A percentile compares a stretch with the other conserved stretches of the same genome.
These are phyloP conservation scores for Hydrotaea cyrtoneurina DNA, from an alignment of 2,888 invertebrate species.

Conservation along the genomic window DNA sequence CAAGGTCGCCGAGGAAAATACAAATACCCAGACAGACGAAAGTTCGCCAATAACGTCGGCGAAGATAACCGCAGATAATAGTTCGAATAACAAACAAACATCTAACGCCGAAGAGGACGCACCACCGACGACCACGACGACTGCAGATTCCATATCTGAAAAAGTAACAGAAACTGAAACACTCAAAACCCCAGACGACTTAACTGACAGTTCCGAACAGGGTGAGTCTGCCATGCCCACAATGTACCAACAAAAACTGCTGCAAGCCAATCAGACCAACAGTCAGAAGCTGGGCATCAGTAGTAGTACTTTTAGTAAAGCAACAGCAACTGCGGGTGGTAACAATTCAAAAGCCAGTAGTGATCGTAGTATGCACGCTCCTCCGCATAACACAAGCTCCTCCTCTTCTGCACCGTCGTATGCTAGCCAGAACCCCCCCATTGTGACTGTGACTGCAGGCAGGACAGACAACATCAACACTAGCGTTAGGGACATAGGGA, in stretches of 20 bases:
- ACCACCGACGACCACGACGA: neutral
- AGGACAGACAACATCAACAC: conserved; percentile 54
- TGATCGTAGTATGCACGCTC: conserved; percentile 71
- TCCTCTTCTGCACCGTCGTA: conserved; percentile 12
- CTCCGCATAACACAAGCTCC: conserved; percentile 69
- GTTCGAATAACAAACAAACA: conserved; percentile 38
- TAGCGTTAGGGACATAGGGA: conserved; percentile 31
- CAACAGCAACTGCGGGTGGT: neutral
- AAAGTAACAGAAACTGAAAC: conserved; percentile 33
- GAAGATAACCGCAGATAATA: conserved; percentile 4
- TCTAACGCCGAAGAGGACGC: conserved; percentile 30
- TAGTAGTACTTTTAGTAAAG: conserved; percentile 60
- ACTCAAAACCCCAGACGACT: conserved; percentile 36
- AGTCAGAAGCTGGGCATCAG: conserved; percentile 49
- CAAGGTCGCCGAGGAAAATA: neutral
- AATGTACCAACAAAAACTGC: conserved; percentile 81
- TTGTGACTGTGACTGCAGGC: conserved; percentile 60
- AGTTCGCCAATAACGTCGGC: neutral
- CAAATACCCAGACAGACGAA: too few species aligned
- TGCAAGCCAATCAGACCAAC: conserved; percentile 69
- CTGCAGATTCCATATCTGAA: neutral
- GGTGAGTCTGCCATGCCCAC: conserved; percentile 90
- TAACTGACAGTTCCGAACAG: conserved; percentile 77
- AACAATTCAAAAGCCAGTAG: conserved; percentile 58
- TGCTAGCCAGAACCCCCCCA: conserved; percentile 56